Base-by-base conservation (phyloP, 2,888 invertebrate genomes). In the Aphidius colemani region DNA sequence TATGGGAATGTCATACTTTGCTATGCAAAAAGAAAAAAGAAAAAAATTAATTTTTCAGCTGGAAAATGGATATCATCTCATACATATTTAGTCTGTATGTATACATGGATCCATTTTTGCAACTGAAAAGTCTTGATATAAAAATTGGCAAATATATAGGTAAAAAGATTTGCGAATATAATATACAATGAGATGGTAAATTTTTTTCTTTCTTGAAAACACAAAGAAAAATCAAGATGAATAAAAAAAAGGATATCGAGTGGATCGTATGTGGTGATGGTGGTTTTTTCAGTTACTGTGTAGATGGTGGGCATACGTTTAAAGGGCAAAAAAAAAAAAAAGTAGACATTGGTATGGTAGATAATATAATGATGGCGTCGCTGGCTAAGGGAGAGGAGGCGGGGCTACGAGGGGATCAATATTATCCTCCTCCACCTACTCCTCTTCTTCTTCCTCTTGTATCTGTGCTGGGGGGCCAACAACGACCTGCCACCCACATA, bases 361-460 rank as follows among this genome's bases (percentile, higher is more conserved):
- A 80, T 81, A 81, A 82, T 79, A 80, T 80, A 82, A 81, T 82
- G 82, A 82, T 82, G 82, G 82, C 82, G 82, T 78, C 81, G 80
- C 70, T 73, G 71, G 75, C 73, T 71, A 72, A 77, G 76, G 81
- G 80, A 75, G 80, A 78, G 30, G 30, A 30, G 81, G 82, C 82
- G 81, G 82, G 81, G 80, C 82, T 78, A 79, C 78, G 79, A 78
- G 80, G 80, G 81, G 82, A 82, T 82, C 82, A 81, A 82, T 82
- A 82, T 81, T 79, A 81, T 81, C 80, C 80, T 80, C 81, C 80
- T 79, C 78, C 75, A 74, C 77, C 78, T 76, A 77, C 74, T 71
- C 73, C 69, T 69, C 68, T 67, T 65, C 66, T 67, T 64, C 67
- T 60, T 66, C 62, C 62, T 64, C 62, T 67, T 66, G 65, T 55